Percentiles rank a stretch among this genome's conserved stretches.
These are phyloP conservation scores for Parelbella ahira DNA, from an alignment of 2,888 invertebrate genomes.

Conservation along the genomic window DNA sequence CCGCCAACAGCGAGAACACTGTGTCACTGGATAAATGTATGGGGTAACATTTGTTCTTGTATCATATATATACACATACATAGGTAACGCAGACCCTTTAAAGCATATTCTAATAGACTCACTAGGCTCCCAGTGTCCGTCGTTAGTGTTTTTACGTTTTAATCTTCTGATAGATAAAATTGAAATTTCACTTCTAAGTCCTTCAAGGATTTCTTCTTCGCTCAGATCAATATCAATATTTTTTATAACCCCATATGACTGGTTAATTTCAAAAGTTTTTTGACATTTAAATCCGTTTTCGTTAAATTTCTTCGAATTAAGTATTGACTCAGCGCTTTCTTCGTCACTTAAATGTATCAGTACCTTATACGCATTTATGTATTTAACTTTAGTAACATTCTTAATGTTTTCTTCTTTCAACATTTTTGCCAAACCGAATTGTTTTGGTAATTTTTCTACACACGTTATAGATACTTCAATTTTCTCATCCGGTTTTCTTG, in stretches of 20 bases:
- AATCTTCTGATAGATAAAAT: conserved; percentile 7
- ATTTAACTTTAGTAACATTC: conserved; percentile 16
- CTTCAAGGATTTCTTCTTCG: conserved; percentile 6
- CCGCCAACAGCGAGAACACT: conserved; percentile 10
- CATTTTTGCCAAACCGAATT: conserved; percentile 20
- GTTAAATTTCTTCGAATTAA: conserved; percentile 2
- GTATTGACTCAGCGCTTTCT: conserved; percentile 3
- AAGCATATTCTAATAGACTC: conserved; percentile 28
- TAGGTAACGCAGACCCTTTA: conserved; percentile 15
- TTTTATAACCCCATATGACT: conserved; percentile 15
- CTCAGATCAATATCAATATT: conserved; percentile 6
- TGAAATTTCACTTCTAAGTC: background rate
- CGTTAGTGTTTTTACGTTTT: conserved; percentile 15
- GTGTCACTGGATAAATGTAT: conserved; percentile 4
- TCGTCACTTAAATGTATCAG: conserved; percentile 10
- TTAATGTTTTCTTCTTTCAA: conserved; percentile 13
- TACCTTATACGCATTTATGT: conserved; percentile 16
- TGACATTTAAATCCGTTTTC: conserved; percentile 11
- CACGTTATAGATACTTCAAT: conserved; percentile 8
- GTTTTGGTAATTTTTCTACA: conserved; percentile 17
- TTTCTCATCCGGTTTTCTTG: background rate
- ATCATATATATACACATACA: conserved; percentile 2
- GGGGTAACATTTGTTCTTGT: background rate
- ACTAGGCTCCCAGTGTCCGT: conserved; percentile 26
- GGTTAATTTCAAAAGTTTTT: conserved; percentile 3